phyloP scores from a whole-genome alignment of 2,888 invertebrate genomes.

The Eilema depressum region DNA sequence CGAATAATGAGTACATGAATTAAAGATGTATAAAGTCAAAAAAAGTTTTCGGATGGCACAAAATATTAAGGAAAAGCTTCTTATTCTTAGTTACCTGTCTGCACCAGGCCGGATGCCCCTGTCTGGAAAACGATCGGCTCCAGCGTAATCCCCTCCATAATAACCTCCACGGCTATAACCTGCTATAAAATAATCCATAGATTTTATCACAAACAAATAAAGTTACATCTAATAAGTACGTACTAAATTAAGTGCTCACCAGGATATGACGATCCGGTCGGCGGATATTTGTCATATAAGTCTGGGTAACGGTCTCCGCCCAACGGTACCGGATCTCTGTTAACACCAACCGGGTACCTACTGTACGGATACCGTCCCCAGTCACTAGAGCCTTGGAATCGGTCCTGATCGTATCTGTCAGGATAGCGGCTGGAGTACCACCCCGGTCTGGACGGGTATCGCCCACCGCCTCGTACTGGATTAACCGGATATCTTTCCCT shows the following conservation, averaged over 20 bases:
- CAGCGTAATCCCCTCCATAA: conserved; percentile 73
- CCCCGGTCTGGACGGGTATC: conserved; percentile 71
- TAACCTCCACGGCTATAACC: conserved; percentile 80
- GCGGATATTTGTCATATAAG: conserved; percentile 87
- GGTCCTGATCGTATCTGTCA: conserved; percentile 84
- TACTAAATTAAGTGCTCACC: conserved; percentile 70
- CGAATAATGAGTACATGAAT: not conserved
- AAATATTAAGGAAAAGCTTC: not conserved
- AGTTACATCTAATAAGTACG: conserved; percentile 23
- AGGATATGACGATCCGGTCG: conserved; percentile 84
- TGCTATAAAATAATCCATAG: conserved; percentile 45
- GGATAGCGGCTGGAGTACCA: conserved; percentile 75
- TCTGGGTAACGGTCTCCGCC: conserved; percentile 84
- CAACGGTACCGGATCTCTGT: conserved; percentile 82
- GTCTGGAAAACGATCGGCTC: conserved; percentile 78
- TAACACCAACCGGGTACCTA: conserved; percentile 81
- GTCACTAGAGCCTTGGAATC: conserved; percentile 70
- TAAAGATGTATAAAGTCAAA: no score
- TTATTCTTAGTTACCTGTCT: conserved; percentile 66
- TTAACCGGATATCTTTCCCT: conserved; percentile 71
- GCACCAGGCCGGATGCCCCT: conserved; percentile 82
- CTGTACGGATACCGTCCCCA: conserved; percentile 81
- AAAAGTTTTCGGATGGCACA: not conserved
- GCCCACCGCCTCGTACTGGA: conserved; percentile 60
- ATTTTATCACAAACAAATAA: conserved; percentile 33